Conservation (phyloP, 2,888 invertebrate genomes). For the Andricus quercusramuli region DNA sequence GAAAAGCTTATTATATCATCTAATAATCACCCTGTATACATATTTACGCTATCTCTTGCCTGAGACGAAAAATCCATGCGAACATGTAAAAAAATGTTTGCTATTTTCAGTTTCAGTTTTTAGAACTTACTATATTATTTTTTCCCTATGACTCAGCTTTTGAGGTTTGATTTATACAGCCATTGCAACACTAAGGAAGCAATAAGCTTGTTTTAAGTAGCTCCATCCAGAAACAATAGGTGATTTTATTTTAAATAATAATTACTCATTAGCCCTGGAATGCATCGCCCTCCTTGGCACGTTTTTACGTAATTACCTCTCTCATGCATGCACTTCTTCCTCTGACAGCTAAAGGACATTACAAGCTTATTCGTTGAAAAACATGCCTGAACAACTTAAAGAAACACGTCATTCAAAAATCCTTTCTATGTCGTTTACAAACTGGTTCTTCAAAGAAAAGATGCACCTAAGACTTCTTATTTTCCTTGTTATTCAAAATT, state of each 20-base stretch:
- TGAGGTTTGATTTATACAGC: neutral
- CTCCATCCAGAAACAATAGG: conserved; percentile 39
- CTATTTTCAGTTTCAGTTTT: too few relatives aligned
- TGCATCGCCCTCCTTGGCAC: conserved; percentile 50
- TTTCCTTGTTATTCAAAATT: neutral
- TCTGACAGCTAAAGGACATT: conserved; percentile 12
- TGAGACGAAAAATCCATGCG: too few relatives aligned
- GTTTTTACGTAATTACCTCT: conserved; percentile 38
- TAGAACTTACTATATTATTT: neutral
- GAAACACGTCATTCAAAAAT: conserved; percentile 8
- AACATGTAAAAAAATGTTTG: too few relatives aligned
- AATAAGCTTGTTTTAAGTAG: conserved; percentile 22
- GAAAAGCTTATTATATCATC: too few relatives aligned
- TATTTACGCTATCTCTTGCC: too few relatives aligned
- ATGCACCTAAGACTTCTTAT: neutral
- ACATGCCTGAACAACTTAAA: neutral
- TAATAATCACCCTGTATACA: too few relatives aligned
- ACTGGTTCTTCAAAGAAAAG: neutral
- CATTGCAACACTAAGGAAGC: neutral
- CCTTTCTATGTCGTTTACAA: neutral
- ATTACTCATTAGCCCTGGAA: conserved; percentile 58
- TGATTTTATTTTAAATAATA: conserved; percentile 53
- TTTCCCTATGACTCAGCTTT: neutral
- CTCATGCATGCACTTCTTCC: neutral
- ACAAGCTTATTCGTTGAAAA: neutral